Evolutionary conservation across 2,888 invertebrate species (phyloP).

Genomic region (Oscheius sp.): DNA sequence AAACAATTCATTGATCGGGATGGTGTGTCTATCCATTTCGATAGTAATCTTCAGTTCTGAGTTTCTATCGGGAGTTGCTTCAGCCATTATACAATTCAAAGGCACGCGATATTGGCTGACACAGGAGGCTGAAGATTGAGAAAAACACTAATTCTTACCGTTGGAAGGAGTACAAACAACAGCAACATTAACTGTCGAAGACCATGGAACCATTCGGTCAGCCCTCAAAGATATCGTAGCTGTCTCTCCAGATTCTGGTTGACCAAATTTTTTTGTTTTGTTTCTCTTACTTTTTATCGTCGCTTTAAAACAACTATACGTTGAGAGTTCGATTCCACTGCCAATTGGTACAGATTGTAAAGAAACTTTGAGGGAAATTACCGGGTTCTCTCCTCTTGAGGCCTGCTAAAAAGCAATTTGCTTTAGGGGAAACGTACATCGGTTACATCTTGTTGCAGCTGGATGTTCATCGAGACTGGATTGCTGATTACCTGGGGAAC

Average conservation of each 20-base stretch:
- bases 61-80: conserved; percentile 28
- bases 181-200: background rate
- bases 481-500: background rate
- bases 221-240: background rate
- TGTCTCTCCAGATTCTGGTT: background rate
- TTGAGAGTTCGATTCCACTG: conserved; percentile 19
- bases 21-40: conserved; percentile 17
- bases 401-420: background rate
- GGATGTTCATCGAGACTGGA: background rate
- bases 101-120: background rate
- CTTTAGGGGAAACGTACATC: background rate
- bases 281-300: background rate
- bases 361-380: background rate
- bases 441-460: background rate
- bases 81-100: conserved; percentile 5
- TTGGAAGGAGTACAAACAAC: conserved; percentile 8
- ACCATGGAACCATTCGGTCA: background rate
- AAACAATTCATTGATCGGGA: conserved; percentile 22
- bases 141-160: background rate
- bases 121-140: conserved; percentile 17
- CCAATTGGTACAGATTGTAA: conserved; percentile 12
- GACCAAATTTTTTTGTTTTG: background rate
- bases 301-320: background rate
- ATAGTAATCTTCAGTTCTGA: conserved; percentile 18
- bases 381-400: conserved; percentile 8